Evolutionary conservation across 2,888 invertebrate species (phyloP), one percentile per base, ranked within the genome.

Genomic region (Rugalucina vietnamica): DNA sequence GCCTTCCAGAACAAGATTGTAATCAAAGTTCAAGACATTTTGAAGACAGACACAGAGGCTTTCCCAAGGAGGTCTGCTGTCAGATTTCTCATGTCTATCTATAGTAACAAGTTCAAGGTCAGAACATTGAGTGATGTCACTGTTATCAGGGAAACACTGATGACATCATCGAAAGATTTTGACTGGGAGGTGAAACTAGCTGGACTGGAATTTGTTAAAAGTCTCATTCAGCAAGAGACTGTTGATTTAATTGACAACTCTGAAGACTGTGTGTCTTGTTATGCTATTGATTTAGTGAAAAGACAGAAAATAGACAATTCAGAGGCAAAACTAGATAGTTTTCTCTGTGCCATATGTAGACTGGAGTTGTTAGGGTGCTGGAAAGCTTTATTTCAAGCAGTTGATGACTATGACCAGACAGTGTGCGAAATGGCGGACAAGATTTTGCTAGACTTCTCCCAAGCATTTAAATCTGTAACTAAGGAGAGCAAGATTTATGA

Each of bases 161-260:
- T 36, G 12, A 29, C 37, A n/a, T 84, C 89, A 5, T 73, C 87
- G 18, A 69, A 82, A 3, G 93, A 93, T 79, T 90, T 92, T 88
- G 93, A 93, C 84, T 93, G 93, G 93, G 92, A 93, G 65, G 93
- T 93, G 34, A 92, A 93, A 73, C 79, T 90, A 8, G 74, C 74
- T 29, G 88, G 83, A 21, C 74, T 93, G 5, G 78, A 86, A 5
- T 91, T 91, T 85, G 89, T 91, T 87, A 80, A 87, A 21, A 70
- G 69, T 14, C 29, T 89, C 12, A 54, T 89, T 5, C 36, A 81
- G 2, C 37, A 75, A 18, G 74, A 79, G 34, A 37, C 21, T 88
- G 24, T n/a, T 32, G 1, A 18, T 49, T 29, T 34, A 14, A 54
- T 5, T 8, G 34, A 34, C 32, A 34, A 18, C 43, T 37, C 21